Conservation (phyloP, 2,113 vertebrate genomes). For the Lepus timidus region DNA sequence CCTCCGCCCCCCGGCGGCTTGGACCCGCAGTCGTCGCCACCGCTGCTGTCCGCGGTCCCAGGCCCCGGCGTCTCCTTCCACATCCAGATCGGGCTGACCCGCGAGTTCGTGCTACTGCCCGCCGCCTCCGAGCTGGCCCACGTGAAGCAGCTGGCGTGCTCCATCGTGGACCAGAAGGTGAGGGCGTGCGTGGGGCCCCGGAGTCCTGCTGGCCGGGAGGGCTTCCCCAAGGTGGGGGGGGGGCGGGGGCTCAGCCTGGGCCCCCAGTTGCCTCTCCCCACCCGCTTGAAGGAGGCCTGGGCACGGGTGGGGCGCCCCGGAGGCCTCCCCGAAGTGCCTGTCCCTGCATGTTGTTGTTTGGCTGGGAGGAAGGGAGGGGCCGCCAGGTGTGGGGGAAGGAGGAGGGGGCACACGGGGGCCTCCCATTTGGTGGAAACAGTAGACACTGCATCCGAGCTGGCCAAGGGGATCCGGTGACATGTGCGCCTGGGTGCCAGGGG, state of each 20-base stretch:
- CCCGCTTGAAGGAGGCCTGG: not conserved
- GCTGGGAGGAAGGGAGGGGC: constrained; percentile 56
- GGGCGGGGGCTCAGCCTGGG: not conserved
- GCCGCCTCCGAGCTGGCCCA: constrained; percentile 92
- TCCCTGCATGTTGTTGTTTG: constrained; percentile 70
- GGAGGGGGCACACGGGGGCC: constrained; percentile 21
- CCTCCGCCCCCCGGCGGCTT: constrained; percentile 7
- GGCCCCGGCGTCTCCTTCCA: constrained; percentile 92
- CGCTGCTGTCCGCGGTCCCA: constrained; percentile 74
- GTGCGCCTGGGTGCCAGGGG: constrained; percentile 35
- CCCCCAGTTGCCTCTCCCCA: not conserved
- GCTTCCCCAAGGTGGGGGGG: too few species aligned
- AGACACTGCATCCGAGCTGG: constrained; percentile 63
- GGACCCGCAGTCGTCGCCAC: constrained; percentile 82
- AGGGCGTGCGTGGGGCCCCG: not conserved
- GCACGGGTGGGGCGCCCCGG: constrained; percentile 61
- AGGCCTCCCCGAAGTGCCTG: constrained; percentile 63
- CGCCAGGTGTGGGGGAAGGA: constrained; percentile 34
- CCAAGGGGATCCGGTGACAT: constrained; percentile 67
- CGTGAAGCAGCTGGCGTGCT: constrained; percentile 94
- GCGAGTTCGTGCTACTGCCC: constrained; percentile 93
- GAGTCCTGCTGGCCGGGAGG: not conserved
- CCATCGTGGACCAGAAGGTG: constrained; percentile 96
- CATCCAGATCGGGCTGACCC: constrained; percentile 94
- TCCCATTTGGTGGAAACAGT: constrained; percentile 76